Conservation (phyloP, 2,888 invertebrate genomes). For the Eristalis tenax region DNA sequence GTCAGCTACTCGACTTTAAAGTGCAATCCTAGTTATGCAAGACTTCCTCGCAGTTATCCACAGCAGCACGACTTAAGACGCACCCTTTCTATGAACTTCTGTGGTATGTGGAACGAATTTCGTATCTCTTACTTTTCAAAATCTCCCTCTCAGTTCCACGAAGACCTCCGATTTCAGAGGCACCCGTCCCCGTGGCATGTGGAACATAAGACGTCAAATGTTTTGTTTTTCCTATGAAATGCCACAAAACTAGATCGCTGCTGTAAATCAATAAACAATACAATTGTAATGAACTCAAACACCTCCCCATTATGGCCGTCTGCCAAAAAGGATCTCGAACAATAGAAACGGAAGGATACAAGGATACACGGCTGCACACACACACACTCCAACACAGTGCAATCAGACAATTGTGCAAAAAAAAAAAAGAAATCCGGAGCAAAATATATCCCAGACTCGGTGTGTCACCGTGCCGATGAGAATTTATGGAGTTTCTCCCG, state of each 20-base stretch:
- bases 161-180: neutral
- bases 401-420: constrained; percentile 39
- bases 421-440: constrained; percentile 8
- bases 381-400: constrained; percentile 1
- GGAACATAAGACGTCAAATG: neutral
- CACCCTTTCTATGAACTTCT: no score
- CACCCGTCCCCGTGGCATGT: neutral
- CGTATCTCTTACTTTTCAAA: no score
- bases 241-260: neutral
- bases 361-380: neutral
- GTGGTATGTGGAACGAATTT: no score
- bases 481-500: constrained; percentile 36
- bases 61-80: no score
- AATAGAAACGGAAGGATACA: constrained; percentile 40
- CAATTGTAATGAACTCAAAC: constrained; percentile 39
- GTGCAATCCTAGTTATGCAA: no score
- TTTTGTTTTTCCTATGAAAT: neutral
- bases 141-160: neutral
- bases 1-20: no score
- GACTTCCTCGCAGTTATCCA: no score
- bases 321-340: constrained; percentile 1
- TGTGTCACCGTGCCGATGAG: constrained; percentile 25
- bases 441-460: neutral
- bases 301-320: constrained; percentile 10
- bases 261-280: constrained; percentile 57